These are phyloP conservation scores for Phoxinus phoxinus DNA, from an alignment of 2,113 vertebrate genomes.

Conservation along the genomic window DNA sequence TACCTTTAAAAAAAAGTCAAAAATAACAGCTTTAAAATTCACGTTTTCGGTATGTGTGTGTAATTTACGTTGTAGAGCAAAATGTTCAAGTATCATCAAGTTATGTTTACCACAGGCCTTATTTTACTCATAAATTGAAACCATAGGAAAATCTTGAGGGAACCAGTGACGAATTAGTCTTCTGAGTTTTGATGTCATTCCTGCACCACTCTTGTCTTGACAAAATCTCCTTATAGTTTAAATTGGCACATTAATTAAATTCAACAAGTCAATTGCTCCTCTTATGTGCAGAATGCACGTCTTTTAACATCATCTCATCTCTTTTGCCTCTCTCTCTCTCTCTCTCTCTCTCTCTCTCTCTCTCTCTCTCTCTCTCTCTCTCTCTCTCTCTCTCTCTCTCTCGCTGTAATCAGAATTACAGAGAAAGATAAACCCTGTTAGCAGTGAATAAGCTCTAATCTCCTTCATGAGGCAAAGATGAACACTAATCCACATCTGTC, in stretches of 20 bases:
- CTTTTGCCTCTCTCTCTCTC: slow-evolving; percentile 46
- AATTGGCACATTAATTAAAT: neutral
- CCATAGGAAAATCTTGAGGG: too few relatives aligned
- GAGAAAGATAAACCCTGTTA: slow-evolving; percentile 74
- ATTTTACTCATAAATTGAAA: too few relatives aligned
- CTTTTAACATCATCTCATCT: slow-evolving; percentile 2
- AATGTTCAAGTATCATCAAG: too few relatives aligned
- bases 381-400: slow-evolving; percentile 59
- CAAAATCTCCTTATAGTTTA: neutral
- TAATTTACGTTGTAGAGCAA: too few relatives aligned
- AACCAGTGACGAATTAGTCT: too few relatives aligned
- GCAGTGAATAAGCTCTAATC: slow-evolving; percentile 79
- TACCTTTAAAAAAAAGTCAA: too few relatives aligned
- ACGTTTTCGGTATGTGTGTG: too few relatives aligned
- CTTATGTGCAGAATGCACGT: neutral
- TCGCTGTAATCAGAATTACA: slow-evolving; percentile 69
- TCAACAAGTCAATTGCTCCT: neutral
- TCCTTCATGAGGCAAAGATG: slow-evolving; percentile 78
- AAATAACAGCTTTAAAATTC: too few relatives aligned
- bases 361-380: slow-evolving; percentile 52
- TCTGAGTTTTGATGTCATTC: too few relatives aligned
- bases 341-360: slow-evolving; percentile 59
- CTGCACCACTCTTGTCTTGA: neutral
- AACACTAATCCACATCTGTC: slow-evolving; percentile 83
- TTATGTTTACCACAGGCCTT: too few relatives aligned